Base-by-base conservation (phyloP, 2,797 vertebrate species). In the Lacerta viridis region DNA sequence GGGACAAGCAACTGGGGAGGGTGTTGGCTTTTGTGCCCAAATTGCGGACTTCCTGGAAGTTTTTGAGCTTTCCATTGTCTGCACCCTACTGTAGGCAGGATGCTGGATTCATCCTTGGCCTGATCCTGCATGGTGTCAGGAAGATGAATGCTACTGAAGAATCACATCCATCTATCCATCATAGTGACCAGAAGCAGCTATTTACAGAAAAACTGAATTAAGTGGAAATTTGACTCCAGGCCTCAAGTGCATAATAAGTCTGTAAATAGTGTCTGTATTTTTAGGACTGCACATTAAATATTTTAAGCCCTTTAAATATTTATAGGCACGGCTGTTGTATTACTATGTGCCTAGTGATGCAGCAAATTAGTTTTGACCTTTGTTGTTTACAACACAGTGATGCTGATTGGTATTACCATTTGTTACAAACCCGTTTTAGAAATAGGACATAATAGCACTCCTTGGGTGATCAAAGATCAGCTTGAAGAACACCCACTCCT, bases 341-440 rank as follows among this genome's bases (percentile, higher is more conserved):
- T 61, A 81, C 27, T 43, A 86, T 75, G 71, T 71, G 11, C 50
- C 7, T 43, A 76, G 46, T 86, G 72, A 77, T 43, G 36, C 79
- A 82, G 79, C 72, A 82, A 83, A 83, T 85, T 86, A 86, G 36
- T 33, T 41, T 77, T 88, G 46, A 71, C 46, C 46, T 83, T 84
- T 69, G 36, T 10, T 69, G 29, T 71, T 77, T 69, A 46, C 74
- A 55, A 66, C 27, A 55, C n/a, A 77, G 68, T 41, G 50, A 23
- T 29, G 29, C 76, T 59, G 11, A 11, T 29, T 80, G 77, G 33
- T 33, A 15, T 3, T 18, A 29, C 55, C 2, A 29, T 88, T 78
- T 71, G 23, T 75, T 80, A 75, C 33, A 20, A 23, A 81, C 36
- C 23, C 7, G 4, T 55, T 66, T 85, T 50, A 68, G 80, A 74